Evolutionary conservation across 1,140 invertebrate species (phyloP).

Genomic region (Macrobrachium nipponense): DNA sequence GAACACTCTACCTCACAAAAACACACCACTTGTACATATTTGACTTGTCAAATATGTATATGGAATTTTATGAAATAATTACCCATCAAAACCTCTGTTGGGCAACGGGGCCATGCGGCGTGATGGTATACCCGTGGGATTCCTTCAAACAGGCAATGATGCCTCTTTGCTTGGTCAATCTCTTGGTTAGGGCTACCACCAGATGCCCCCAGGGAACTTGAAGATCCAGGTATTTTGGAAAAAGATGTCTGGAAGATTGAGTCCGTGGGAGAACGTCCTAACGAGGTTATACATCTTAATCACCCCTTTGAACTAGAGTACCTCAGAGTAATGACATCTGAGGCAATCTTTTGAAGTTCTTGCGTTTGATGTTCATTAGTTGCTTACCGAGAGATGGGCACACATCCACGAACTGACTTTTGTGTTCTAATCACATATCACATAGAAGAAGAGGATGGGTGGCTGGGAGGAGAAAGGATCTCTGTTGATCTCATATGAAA

Average conservation of each 20-base stretch:
- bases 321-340: slow-evolving; percentile 73
- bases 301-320: slow-evolving; percentile 85
- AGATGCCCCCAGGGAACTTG: slow-evolving; percentile 72
- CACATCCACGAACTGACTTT: too few relatives aligned
- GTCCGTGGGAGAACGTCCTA: slow-evolving; percentile 79
- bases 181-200: slow-evolving; percentile 77
- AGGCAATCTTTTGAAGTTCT: too few relatives aligned
- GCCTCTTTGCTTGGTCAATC: slow-evolving; percentile 79
- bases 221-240: slow-evolving; percentile 78
- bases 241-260: slow-evolving; percentile 84
- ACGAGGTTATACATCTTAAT: slow-evolving; percentile 77
- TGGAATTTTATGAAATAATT: slow-evolving; percentile 68
- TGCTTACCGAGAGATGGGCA: too few relatives aligned
- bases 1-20: too few relatives aligned
- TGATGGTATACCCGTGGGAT: slow-evolving; percentile 81
- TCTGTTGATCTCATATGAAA: too few relatives aligned
- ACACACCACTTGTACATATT: too few relatives aligned
- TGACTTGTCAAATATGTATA: slow-evolving; percentile 69
- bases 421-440: too few relatives aligned
- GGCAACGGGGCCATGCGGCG: slow-evolving; percentile 87
- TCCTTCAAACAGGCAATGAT: slow-evolving; percentile 83
- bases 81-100: slow-evolving; percentile 80
- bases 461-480: too few relatives aligned
- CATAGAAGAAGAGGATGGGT: too few relatives aligned
- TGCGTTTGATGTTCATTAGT: too few relatives aligned